These are phyloP conservation scores for Eulemur rubriventer DNA, from an alignment of 2,797 vertebrate genomes.

Conservation along the genomic window DNA sequence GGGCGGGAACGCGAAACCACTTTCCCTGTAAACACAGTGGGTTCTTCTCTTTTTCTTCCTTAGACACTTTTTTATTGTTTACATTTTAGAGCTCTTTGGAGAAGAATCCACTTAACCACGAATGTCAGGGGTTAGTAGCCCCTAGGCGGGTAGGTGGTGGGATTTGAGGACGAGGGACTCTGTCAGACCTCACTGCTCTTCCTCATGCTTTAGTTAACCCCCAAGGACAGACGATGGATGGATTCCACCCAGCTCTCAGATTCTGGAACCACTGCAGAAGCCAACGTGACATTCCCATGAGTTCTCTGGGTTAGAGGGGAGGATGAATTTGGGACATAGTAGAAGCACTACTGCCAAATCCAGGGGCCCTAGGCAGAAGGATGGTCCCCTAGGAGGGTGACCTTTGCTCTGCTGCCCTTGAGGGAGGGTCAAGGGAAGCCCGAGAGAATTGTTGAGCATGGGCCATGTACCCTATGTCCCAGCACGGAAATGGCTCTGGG, in stretches of 20 bases:
- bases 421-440: not conserved
- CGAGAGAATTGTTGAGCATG: conserved; percentile 36
- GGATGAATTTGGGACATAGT: not conserved
- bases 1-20: conserved; percentile 74
- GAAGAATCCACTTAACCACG: conserved; percentile 31
- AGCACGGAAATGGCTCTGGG: conserved; percentile 67
- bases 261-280: not conserved
- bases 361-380: not conserved
- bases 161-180: not conserved
- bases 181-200: not conserved
- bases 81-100: conserved; percentile 50
- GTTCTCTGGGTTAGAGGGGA: not conserved
- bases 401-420: not conserved
- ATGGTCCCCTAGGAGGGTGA: not conserved
- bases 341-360: not conserved
- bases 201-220: not conserved
- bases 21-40: conserved; percentile 72
- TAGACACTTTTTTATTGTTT: not conserved
- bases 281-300: not conserved
- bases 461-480: conserved; percentile 57
- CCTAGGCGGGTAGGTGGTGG: not conserved
- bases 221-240: conserved; percentile 42
- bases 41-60: conserved; percentile 28
- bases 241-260: not conserved
- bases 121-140: conserved; percentile 42